A percentile compares a stretch with the other conserved stretches of the same genome.
Evolutionary conservation across 2,113 vertebrate genomes (phyloP).

Genomic region (Pseudopipra pipra): DNA sequence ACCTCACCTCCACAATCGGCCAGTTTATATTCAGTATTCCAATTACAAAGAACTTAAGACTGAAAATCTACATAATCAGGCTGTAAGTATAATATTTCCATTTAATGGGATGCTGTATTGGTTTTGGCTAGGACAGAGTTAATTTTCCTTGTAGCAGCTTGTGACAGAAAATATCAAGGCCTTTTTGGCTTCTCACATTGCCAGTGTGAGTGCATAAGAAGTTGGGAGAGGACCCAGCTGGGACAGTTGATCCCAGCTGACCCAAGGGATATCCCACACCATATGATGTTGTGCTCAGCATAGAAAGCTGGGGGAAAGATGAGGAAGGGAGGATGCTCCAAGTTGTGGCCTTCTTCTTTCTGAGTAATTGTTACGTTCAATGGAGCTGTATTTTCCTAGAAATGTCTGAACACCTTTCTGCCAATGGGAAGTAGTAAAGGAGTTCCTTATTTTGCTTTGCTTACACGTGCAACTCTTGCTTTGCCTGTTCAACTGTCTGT

Average conservation of each 20-base stretch:
- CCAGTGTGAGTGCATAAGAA: background rate
- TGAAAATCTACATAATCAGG: slow-evolving; percentile 75
- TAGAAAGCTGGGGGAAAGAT: background rate
- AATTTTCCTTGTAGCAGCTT: background rate
- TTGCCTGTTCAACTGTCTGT: background rate
- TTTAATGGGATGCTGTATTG: background rate
- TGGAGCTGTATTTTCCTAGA: background rate
- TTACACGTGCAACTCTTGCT: background rate
- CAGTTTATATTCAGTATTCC: slow-evolving; percentile 86
- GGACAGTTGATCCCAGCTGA: background rate
- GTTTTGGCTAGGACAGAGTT: background rate
- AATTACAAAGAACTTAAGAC: slow-evolving; percentile 82
- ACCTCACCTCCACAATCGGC: slow-evolving; percentile 76
- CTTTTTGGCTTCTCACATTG: background rate
- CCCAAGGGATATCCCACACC: background rate
- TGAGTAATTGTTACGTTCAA: accelerated
- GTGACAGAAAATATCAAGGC: background rate
- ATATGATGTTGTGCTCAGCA: background rate
- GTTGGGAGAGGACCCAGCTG: background rate
- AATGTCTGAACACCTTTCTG: background rate
- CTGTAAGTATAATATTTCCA: slow-evolving; percentile 74
- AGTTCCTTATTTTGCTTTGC: background rate
- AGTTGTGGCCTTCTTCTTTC: background rate
- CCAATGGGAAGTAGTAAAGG: background rate
- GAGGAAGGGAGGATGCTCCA: accelerated